phyloP scores from a whole-genome alignment of 2,113 vertebrate genomes.

The Corapipo altera region DNA sequence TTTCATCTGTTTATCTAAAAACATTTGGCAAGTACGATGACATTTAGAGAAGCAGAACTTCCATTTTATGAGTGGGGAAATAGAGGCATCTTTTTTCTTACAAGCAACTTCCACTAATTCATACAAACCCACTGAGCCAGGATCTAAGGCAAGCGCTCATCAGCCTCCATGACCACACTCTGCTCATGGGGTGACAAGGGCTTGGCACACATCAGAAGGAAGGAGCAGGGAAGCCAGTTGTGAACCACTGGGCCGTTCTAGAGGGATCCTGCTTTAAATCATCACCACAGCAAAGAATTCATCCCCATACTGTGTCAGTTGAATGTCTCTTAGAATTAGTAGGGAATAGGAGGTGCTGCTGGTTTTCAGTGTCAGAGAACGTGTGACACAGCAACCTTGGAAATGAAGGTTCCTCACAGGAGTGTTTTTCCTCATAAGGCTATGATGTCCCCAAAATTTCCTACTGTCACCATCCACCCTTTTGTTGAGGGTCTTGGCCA shows the following conservation, averaged over 20 bases:
- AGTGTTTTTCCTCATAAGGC: neutral
- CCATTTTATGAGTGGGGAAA: neutral
- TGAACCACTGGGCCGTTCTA: neutral
- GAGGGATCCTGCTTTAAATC: neutral
- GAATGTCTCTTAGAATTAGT: neutral
- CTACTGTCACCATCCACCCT: neutral
- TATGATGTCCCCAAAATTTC: neutral
- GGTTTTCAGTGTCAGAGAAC: neutral
- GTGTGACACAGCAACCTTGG: neutral
- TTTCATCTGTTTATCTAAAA: neutral
- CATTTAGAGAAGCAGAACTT: neutral
- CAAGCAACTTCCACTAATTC: neutral
- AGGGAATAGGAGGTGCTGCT: neutral
- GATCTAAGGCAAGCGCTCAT: neutral
- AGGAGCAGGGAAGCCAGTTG: neutral
- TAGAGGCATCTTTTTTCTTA: neutral
- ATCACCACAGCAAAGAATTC: neutral
- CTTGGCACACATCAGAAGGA: neutral
- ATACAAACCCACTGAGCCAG: neutral
- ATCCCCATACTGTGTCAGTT: neutral
- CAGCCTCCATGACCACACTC: accelerated
- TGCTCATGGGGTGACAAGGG: accelerated
- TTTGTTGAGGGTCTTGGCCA: neutral
- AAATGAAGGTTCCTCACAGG: neutral
- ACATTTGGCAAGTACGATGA: neutral